Evolutionary conservation across 2,888 invertebrate genomes (phyloP).

Genomic region (Linnaemya vulpina): DNA sequence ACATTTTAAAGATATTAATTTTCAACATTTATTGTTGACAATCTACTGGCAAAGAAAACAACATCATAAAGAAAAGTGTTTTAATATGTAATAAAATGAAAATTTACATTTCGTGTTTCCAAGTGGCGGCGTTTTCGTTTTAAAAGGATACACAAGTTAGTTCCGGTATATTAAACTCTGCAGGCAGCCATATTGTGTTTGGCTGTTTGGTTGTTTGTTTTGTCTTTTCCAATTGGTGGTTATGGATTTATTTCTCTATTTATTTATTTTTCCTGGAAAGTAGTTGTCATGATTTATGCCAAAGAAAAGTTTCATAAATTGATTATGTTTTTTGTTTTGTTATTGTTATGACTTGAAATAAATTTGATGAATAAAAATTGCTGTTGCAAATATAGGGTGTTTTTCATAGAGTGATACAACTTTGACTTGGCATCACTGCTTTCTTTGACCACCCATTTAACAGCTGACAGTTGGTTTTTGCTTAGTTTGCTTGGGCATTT

Average conservation of each 20-base stretch:
- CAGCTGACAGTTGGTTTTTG: too few relatives aligned
- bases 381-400: neutral
- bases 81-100: constrained; percentile 31
- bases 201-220: neutral
- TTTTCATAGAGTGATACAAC: too few relatives aligned
- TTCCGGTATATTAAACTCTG: constrained; percentile 59
- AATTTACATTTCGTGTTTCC: constrained; percentile 35
- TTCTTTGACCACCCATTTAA: too few relatives aligned
- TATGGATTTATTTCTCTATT: constrained; percentile 40
- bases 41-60: constrained; percentile 20
- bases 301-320: constrained; percentile 19
- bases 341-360: constrained; percentile 1
- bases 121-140: constrained; percentile 4
- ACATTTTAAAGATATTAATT: constrained; percentile 36
- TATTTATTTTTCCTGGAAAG: constrained; percentile 7
- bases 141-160: constrained; percentile 53
- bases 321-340: constrained; percentile 20
- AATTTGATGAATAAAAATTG: constrained; percentile 31
- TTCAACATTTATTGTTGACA: constrained; percentile 52
- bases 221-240: neutral
- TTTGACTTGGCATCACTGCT: too few relatives aligned
- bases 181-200: constrained; percentile 29
- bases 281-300: constrained; percentile 54
- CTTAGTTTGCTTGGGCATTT: too few relatives aligned
- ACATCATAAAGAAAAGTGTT: constrained; percentile 34